phyloP scores from a whole-genome alignment of 2,888 invertebrate species.

The Morpho helenor region DNA sequence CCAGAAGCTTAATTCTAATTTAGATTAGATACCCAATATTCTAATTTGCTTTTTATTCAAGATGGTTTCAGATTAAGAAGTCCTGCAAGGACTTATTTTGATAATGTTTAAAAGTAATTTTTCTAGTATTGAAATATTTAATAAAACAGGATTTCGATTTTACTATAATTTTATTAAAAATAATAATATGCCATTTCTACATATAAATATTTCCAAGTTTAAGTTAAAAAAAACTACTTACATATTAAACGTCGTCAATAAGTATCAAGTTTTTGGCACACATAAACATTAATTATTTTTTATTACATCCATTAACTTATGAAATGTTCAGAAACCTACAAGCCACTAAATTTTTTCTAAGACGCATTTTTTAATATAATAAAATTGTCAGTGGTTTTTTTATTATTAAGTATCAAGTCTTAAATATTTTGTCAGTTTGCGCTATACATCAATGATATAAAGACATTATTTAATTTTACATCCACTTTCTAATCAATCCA shows the following conservation, averaged over 20 bases:
- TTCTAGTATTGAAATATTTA: not conserved
- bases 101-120: no score
- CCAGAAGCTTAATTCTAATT: no score
- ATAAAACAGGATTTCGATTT: constrained; percentile 36
- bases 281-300: not conserved
- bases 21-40: no score
- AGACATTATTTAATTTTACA: not conserved
- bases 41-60: no score
- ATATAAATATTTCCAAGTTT: constrained; percentile 53
- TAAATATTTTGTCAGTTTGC: no score
- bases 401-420: no score
- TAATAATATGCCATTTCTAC: constrained; percentile 61
- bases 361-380: no score
- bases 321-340: not conserved
- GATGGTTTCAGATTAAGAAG: no score
- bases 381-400: no score
- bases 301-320: not conserved
- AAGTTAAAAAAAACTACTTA: constrained; percentile 59
- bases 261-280: constrained; percentile 24
- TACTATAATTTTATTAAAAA: constrained; percentile 60
- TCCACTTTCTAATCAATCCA: constrained; percentile 8
- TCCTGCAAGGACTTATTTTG: no score
- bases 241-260: constrained; percentile 18
- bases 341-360: no score
- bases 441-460: no score